Evolutionary conservation across 2,113 vertebrate genomes (phyloP).

Genomic region (Fulmarus glacialis): DNA sequence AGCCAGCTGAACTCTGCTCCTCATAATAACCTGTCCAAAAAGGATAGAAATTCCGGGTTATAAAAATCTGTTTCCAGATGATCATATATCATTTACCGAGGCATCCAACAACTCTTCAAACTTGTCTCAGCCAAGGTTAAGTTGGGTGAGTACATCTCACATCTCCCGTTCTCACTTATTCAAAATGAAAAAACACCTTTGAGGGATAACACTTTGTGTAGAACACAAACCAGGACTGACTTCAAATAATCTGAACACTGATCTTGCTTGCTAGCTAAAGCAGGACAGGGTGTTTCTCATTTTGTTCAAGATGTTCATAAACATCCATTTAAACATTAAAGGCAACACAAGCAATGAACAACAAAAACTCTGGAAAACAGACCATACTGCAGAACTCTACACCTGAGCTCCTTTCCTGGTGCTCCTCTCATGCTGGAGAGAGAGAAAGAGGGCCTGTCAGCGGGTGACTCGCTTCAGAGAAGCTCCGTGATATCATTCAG

Average conservation of each 20-base stretch:
- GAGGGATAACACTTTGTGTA: neutral
- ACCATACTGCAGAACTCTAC: neutral
- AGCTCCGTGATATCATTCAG: rapidly evolving
- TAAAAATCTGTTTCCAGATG: neutral
- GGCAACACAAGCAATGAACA: neutral
- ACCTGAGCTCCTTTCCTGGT: neutral
- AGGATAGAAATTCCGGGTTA: neutral
- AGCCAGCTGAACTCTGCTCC: neutral
- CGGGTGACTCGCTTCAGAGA: neutral
- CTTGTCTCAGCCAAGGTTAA: neutral
- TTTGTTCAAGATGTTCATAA: neutral
- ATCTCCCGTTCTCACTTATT: neutral
- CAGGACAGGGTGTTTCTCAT: neutral
- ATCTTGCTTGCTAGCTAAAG: neutral
- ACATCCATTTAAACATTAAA: neutral
- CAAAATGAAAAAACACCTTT: slow-evolving; percentile 6
- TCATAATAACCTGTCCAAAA: neutral
- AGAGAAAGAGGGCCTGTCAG: neutral
- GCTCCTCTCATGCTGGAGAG: neutral
- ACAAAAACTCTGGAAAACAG: neutral
- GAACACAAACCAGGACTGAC: neutral
- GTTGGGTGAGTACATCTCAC: neutral
- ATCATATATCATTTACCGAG: neutral
- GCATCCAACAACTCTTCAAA: neutral
- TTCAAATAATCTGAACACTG: neutral